These are phyloP conservation scores for Oreochromis tanganicae DNA, from an alignment of 2,113 vertebrate genomes.

Conservation along the genomic window DNA sequence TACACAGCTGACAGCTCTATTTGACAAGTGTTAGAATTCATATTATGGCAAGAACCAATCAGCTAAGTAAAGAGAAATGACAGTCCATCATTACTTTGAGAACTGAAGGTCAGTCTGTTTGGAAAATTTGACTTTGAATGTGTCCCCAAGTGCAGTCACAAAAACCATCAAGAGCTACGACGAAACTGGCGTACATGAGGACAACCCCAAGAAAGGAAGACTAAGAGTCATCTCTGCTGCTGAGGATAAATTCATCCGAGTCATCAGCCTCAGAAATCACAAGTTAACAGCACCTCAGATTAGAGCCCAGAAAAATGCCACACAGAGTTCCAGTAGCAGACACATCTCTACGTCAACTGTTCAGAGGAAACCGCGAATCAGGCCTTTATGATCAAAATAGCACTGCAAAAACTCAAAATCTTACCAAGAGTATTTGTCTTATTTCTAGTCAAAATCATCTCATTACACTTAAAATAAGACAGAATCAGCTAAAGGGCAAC, in stretches of 20 bases:
- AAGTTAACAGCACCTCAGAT: neutral
- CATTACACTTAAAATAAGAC: too few species aligned
- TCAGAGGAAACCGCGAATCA: neutral
- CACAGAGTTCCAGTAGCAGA: neutral
- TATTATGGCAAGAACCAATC: neutral
- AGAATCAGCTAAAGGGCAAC: too few species aligned
- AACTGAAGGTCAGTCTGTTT: neutral
- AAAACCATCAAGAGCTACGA: fast-evolving
- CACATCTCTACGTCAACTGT: neutral
- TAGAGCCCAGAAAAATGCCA: neutral
- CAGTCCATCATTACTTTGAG: neutral
- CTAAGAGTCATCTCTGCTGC: neutral
- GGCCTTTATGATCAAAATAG: neutral
- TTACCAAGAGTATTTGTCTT: too few species aligned
- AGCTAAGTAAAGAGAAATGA: neutral
- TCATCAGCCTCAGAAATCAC: neutral
- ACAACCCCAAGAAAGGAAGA: neutral
- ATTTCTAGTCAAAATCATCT: too few species aligned
- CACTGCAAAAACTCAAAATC: too few species aligned
- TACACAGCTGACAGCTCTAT: neutral
- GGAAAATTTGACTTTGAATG: neutral
- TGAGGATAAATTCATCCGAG: neutral
- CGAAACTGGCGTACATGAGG: neutral
- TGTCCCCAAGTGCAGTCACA: neutral
- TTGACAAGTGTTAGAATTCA: neutral